Percentiles rank a stretch among this genome's conserved stretches.
Conservation (phyloP, 2,113 vertebrate genomes). For the Damaliscus lunatus region DNA sequence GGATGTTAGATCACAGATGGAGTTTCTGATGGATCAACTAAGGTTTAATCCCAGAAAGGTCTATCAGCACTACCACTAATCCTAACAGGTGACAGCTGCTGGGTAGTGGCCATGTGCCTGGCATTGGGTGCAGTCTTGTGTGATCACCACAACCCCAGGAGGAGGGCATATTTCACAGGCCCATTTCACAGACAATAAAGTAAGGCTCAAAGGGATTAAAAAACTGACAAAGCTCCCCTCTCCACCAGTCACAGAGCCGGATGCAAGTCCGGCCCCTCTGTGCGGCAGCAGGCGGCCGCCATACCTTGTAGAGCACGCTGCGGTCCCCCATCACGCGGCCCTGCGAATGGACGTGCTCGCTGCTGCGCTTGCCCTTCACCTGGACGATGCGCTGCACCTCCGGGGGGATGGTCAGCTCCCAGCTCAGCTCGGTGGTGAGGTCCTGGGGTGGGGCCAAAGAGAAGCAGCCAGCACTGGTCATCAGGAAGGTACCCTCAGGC, state of each 20-base stretch:
- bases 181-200: not conserved
- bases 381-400: conserved; percentile 91
- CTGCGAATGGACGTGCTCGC: conserved; percentile 97
- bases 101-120: not conserved
- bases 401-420: conserved; percentile 90
- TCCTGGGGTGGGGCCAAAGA: conserved; percentile 81
- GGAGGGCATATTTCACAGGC: not conserved
- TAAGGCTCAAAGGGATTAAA: not conserved
- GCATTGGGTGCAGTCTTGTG: not conserved
- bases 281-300: fast-evolving
- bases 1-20: not conserved
- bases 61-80: too few relatives aligned
- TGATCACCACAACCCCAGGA: not conserved
- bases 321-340: conserved; percentile 98
- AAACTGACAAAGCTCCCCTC: not conserved
- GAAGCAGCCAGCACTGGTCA: not conserved
- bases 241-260: not conserved
- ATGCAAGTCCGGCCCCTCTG: too few relatives aligned
- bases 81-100: not conserved
- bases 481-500: not conserved
- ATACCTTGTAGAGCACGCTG: conserved; percentile 98
- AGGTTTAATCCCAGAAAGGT: not conserved
- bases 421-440: conserved; percentile 91
- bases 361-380: conserved; percentile 93
- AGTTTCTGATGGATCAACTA: not conserved